Evolutionary conservation across 2,113 vertebrate genomes (phyloP), one percentile per base, ranked within the genome.

Genomic region (Coptodon bakossiorum): DNA sequence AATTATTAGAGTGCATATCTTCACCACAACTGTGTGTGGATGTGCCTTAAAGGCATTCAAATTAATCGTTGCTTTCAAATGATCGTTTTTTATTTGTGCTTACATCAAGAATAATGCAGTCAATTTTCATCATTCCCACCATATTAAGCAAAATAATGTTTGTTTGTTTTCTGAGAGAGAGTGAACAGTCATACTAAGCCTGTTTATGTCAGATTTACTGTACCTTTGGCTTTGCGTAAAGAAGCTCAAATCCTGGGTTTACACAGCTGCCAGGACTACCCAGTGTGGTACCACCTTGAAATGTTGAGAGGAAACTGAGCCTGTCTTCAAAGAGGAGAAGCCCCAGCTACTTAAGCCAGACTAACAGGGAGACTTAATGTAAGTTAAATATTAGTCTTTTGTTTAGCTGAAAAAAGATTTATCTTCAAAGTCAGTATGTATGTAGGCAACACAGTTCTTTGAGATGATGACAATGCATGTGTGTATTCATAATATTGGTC

Each of bases 201-300:
- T 83, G 34, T 29, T 24, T 63, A 16, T 80, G 31, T 53, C 66
- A 68, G 63, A 63, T 66, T 83, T 81, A 34, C 14, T 52, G 73
- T 78, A 84, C 34, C 40, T 53, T 68, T 61, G 81, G 27, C 87
- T 90, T 80, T 31, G 29, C 80, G 80, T 76, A 83, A 61, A 56
- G 31, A 90, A 43, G 36, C 84, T 87, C 24, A 13, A 38, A 43
- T 43, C 14, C 54, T 9, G 3, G 92, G 87, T 95, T 93, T 91
- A 61, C 81, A 83, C 89, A 93, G 91, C 90, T 93, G 88, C 68
- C 38, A 59, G 17, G 7, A 48, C 52, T 71, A 63, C 53, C 38
- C 83, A 31, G 12, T 78, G 56, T 82, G 40, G 57, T 81, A 34
- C 71, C 78, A 90, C 54, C 73, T 73, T 11, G 40, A 73, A 56